Conservation (phyloP, 2,113 vertebrate genomes). For the Pituophis catenifer region DNA sequence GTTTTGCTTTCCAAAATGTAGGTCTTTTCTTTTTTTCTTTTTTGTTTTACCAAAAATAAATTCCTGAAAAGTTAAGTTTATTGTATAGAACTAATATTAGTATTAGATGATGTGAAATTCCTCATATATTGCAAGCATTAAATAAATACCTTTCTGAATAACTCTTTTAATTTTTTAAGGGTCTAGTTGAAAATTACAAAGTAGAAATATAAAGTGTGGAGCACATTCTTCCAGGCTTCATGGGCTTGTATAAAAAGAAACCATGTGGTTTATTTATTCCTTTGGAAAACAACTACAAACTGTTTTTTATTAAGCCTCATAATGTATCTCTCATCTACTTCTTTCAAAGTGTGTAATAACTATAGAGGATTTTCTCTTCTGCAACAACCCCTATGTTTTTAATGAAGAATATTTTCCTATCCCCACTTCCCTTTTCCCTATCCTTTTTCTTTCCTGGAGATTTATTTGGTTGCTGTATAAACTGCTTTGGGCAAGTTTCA, state of each 20-base stretch:
- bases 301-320: conserved; percentile 30
- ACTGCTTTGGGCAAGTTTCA: neutral
- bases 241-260: neutral
- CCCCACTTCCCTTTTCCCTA: neutral
- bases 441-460: neutral
- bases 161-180: neutral
- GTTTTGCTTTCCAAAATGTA: neutral
- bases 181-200: neutral
- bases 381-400: neutral
- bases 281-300: neutral
- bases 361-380: conserved; percentile 1
- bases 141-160: neutral
- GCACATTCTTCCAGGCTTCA: neutral
- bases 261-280: neutral
- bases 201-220: neutral
- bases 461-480: neutral
- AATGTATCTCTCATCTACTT: conserved; percentile 49
- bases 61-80: neutral
- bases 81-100: neutral
- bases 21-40: neutral
- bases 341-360: conserved; percentile 22
- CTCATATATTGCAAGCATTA: neutral
- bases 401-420: conserved; percentile 32
- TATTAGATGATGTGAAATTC: neutral
- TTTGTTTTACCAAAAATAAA: neutral